These are phyloP conservation scores for Enteromius argenteus DNA, from an alignment of 2,797 vertebrate genomes.

Conservation along the genomic window DNA sequence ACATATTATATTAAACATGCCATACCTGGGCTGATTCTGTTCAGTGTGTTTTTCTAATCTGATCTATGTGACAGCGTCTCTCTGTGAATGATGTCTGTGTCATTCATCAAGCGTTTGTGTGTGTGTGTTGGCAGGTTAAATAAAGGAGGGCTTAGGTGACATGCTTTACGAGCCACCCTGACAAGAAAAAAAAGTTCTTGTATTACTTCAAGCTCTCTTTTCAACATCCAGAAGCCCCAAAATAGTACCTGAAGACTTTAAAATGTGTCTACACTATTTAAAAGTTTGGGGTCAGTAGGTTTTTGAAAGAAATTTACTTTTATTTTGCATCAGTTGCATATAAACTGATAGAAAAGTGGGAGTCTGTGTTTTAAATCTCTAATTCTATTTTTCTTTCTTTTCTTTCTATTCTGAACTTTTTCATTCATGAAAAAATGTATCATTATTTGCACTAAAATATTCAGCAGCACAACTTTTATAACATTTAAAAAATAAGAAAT, in stretches of 20 bases:
- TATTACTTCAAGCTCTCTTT: slow-evolving; percentile 34
- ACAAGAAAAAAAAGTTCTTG: slow-evolving; percentile 46
- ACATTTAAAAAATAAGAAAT: not conserved
- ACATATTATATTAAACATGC: not conserved
- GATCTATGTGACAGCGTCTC: slow-evolving; percentile 16
- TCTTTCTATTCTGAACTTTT: not conserved
- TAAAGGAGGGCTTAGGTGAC: slow-evolving; percentile 56
- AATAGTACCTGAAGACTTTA: not conserved
- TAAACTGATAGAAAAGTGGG: not conserved
- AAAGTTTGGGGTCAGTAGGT: not conserved
- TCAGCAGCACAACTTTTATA: not conserved
- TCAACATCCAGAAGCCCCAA: not conserved
- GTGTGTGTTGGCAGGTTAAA: slow-evolving; percentile 50
- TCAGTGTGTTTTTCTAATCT: slow-evolving; percentile 20
- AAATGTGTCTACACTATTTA: not conserved
- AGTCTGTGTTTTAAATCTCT: not conserved
- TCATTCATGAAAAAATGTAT: not conserved
- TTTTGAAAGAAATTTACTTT: not conserved
- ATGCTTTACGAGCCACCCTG: slow-evolving; percentile 56
- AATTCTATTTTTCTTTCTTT: not conserved
- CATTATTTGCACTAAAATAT: not conserved
- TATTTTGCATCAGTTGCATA: not conserved
- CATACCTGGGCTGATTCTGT: slow-evolving; percentile 10
- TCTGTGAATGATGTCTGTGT: slow-evolving; percentile 22
- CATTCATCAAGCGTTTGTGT: slow-evolving; percentile 32